These are phyloP conservation scores for Macrophya annulata DNA, from an alignment of 2,888 invertebrate genomes.

Conservation along the genomic window DNA sequence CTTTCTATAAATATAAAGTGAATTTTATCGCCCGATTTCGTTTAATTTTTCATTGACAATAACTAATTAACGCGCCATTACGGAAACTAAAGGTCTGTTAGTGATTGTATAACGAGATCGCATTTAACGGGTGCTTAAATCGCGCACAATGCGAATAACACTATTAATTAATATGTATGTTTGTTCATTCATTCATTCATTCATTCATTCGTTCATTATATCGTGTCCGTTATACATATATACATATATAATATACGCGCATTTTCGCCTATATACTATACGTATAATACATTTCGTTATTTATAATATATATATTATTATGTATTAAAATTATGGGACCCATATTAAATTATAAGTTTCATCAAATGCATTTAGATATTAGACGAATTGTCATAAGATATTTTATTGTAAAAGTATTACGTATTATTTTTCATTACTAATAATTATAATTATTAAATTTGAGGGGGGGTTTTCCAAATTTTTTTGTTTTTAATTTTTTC, in stretches of 20 bases:
- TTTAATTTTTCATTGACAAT: conserved; percentile 39
- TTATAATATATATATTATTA: conserved; percentile 14
- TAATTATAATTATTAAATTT: not conserved
- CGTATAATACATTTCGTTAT: conserved; percentile 39
- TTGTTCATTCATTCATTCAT: not conserved
- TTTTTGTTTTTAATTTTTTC: not conserved
- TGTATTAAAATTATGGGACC: conserved; percentile 52
- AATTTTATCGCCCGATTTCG: not conserved
- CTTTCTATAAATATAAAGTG: not conserved
- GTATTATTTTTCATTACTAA: conserved; percentile 12
- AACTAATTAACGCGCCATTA: conserved; percentile 31
- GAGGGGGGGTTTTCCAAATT: not conserved
- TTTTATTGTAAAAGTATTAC: not conserved
- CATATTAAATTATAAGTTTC: conserved; percentile 51
- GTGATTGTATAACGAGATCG: conserved; percentile 28
- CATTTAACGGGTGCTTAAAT: conserved; percentile 48
- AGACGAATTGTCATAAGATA: conserved; percentile 18
- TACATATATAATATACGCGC: not conserved
- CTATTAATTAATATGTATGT: conserved; percentile 9
- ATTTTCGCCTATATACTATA: not conserved
- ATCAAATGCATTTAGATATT: conserved; percentile 6
- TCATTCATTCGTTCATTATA: not conserved
- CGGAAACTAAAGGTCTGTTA: conserved; percentile 43
- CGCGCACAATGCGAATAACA: conserved; percentile 35
- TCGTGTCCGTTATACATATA: conserved; percentile 1